Evolutionary conservation across 64 coral and sea anemone species (phyloP).

Genomic region (Actinia tenebrosa): DNA sequence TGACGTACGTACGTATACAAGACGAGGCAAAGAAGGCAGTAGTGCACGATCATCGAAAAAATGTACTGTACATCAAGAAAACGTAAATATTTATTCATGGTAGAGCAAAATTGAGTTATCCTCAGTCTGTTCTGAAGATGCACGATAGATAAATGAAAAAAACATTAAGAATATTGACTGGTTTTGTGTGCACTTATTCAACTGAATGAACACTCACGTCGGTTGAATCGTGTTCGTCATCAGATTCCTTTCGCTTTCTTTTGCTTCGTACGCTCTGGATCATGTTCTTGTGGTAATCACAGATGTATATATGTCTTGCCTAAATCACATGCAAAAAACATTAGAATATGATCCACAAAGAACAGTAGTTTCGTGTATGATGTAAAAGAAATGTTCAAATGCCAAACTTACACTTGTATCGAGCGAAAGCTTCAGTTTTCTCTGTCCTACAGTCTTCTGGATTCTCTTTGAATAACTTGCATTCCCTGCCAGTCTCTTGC

Average conservation of each 20-base stretch:
- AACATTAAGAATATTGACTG: neutral
- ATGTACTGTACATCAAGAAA: slow-evolving; percentile 9
- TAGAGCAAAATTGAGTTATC: neutral
- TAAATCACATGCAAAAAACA: slow-evolving; percentile 30
- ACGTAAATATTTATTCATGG: neutral
- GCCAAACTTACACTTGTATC: slow-evolving; percentile 73
- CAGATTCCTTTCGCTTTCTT: slow-evolving; percentile 98
- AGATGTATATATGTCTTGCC: slow-evolving; percentile 98
- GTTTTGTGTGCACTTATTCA: neutral
- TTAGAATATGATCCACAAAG: neutral
- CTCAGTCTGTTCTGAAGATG: neutral
- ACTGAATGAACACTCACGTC: slow-evolving; percentile 64
- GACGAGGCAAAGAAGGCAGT: neutral
- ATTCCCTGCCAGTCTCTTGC: slow-evolving; percentile 82
- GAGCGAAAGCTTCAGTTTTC: slow-evolving; percentile 93
- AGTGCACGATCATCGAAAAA: slow-evolving; percentile 4
- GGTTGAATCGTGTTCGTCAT: slow-evolving; percentile 77
- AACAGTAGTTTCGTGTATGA: neutral
- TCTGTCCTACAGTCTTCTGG: slow-evolving; percentile 98
- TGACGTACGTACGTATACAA: neutral
- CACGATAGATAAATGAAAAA: neutral
- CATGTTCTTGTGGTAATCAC: slow-evolving; percentile 96
- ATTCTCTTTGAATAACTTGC: slow-evolving; percentile 99
- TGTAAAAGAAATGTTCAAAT: slow-evolving; percentile 2
- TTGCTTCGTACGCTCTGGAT: slow-evolving; percentile 98